Evolutionary conservation across 2,888 invertebrate genomes (phyloP).

Genomic region (Brachypterus glaber): DNA sequence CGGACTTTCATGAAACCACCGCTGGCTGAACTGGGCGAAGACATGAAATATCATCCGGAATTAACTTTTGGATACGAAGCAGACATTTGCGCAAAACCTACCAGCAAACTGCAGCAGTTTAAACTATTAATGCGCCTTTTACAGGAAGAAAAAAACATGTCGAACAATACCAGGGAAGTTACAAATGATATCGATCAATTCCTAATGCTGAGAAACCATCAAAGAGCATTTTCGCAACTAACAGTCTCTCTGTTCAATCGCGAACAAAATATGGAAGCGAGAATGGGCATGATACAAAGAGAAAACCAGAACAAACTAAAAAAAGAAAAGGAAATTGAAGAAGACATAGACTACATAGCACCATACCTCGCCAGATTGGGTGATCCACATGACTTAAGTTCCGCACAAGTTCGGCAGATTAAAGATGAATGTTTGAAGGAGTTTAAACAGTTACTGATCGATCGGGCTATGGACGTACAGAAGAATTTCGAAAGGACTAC

Average conservation of each 20-base stretch:
- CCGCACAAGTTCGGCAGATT: conserved; percentile 41
- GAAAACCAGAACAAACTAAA: conserved; percentile 45
- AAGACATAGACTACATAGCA: conserved; percentile 52
- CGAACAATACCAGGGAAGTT: conserved; percentile 48
- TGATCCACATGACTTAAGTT: conserved; percentile 39
- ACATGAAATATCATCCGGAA: conserved; percentile 53
- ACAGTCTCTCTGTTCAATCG: conserved; percentile 47
- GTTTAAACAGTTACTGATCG: conserved; percentile 53
- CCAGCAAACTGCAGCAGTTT: conserved; percentile 56
- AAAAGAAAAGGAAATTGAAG: conserved; percentile 52
- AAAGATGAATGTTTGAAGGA: conserved; percentile 55
- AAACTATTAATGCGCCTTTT: conserved; percentile 53
- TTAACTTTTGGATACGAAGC: conserved; percentile 60
- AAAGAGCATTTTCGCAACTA: conserved; percentile 43
- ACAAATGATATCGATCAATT: conserved; percentile 43
- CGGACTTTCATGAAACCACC: conserved; percentile 60
- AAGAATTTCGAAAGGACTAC: conserved; percentile 56
- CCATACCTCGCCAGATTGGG: conserved; percentile 55
- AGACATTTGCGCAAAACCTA: conserved; percentile 49
- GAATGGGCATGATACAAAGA: conserved; percentile 42
- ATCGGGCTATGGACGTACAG: conserved; percentile 55
- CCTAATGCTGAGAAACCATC: conserved; percentile 40
- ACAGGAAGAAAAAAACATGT: conserved; percentile 49
- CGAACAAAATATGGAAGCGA: conserved; percentile 45
- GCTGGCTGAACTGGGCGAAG: conserved; percentile 59